Evolutionary conservation across 2,797 vertebrate species (phyloP), one percentile per base, ranked within the genome.

Genomic region (Sebastes aleutianus): DNA sequence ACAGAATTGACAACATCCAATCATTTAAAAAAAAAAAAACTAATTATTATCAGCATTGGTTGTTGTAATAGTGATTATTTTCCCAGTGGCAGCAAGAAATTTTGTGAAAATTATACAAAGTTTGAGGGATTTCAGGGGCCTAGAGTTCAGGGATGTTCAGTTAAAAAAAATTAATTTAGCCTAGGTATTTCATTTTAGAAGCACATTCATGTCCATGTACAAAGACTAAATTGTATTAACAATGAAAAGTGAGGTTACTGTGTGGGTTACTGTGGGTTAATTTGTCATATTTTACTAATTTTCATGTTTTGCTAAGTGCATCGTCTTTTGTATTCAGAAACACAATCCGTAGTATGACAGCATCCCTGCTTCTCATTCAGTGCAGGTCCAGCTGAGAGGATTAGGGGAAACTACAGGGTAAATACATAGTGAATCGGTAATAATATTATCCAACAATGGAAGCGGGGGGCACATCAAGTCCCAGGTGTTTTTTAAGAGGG

Each of bases 401-500:
- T 87, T 85, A 87, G 29, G 68, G 71, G 69, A 90, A 80, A 80
- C 64, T 67, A 76, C 82, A 86, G 82, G 81, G 79, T 89, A 86
- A 90, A 91, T 80, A 72, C 82, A 89, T 89, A 80, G 79, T 71
- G 76, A 88, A 76, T 84, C 1, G 22, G 69, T 86, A 80, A 88
- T 90, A 83, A 75, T 79, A 77, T 89, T 80, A 87, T 77, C 69
- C 79, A 85, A 79, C 82, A 85, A 70, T 76, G 76, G 58, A 83
- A 80, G 82, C 70, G 16, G 29, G 31, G 39, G 74, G 32, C 68
- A 68, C 69, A 66, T 85, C 50, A 71, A 62, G 32, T 89, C 79
- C 43, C 70, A n/a, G 79, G 70, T 79, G 68, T 26, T 70, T 83
- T 75, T 66, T 79, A 79, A 78, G 39, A 63, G 57, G 70, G 67